These are phyloP conservation scores for Neomorphus geoffroyi DNA, from an alignment of 2,797 vertebrate species.

Conservation along the genomic window DNA sequence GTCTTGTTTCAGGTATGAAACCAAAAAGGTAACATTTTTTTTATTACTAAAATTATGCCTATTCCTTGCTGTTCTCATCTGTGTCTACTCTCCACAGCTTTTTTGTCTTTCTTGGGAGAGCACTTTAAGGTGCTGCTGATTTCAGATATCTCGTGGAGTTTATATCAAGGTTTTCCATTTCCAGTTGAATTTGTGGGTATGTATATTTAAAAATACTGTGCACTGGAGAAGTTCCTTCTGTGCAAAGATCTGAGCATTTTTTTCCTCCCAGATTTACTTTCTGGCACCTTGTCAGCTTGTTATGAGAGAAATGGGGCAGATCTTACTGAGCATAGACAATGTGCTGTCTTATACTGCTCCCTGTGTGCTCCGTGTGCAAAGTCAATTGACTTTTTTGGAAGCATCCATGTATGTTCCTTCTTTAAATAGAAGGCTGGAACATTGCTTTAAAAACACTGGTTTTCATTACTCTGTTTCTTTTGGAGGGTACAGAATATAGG, in stretches of 20 bases:
- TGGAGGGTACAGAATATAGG: neutral
- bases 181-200: neutral
- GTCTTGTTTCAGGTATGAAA: neutral
- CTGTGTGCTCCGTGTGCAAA: neutral
- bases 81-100: neutral
- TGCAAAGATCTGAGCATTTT: neutral
- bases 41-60: neutral
- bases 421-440: conserved; percentile 7
- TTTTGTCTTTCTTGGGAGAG: neutral
- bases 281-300: neutral
- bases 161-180: neutral
- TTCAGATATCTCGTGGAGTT: neutral
- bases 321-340: neutral
- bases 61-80: neutral
- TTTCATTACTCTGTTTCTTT: neutral
- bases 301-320: neutral
- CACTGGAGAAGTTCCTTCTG: neutral
- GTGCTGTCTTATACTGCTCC: neutral
- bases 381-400: neutral
- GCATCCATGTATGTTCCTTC: neutral
- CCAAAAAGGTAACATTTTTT: neutral
- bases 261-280: neutral
- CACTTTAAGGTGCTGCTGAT: neutral
- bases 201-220: neutral
- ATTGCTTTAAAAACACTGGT: neutral